Conservation (phyloP, 2,888 invertebrate species). For the Dromius quadrimaculatus region DNA sequence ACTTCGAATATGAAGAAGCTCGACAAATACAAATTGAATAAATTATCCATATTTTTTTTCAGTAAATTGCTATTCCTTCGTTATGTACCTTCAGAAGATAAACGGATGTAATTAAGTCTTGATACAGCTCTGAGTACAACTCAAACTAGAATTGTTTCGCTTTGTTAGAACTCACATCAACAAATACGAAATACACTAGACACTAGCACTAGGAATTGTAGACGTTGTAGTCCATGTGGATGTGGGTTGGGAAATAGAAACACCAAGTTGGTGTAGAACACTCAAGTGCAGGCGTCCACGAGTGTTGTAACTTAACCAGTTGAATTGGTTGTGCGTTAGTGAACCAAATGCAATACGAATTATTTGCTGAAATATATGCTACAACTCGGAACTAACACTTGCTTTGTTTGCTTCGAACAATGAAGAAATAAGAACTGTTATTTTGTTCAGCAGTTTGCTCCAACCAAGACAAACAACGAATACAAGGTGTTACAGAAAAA, state of each 20-base stretch:
- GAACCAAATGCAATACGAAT: conserved; percentile 13
- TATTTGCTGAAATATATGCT: conserved; percentile 7
- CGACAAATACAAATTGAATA: no score
- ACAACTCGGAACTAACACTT: not conserved
- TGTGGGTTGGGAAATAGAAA: conserved; percentile 27
- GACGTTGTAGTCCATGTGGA: conserved; percentile 10
- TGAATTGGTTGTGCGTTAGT: conserved; percentile 15
- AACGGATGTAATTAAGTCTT: not conserved
- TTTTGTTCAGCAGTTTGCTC: no score
- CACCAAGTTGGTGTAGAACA: conserved; percentile 23
- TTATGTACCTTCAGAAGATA: no score
- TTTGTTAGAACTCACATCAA: conserved; percentile 21
- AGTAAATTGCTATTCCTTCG: no score
- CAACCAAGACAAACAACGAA: no score
- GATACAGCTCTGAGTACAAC: not conserved
- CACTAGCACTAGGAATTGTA: not conserved
- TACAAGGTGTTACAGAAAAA: no score
- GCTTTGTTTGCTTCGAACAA: not conserved
- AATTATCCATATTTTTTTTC: no score
- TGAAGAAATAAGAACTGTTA: no score
- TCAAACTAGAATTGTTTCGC: conserved; percentile 2
- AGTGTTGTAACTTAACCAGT: conserved; percentile 10
- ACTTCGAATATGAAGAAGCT: no score
- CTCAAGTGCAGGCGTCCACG: conserved; percentile 19
- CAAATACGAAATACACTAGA: not conserved